These are phyloP conservation scores for Ammodytes marinus DNA, from an alignment of 2,113 vertebrate species.

Conservation along the genomic window DNA sequence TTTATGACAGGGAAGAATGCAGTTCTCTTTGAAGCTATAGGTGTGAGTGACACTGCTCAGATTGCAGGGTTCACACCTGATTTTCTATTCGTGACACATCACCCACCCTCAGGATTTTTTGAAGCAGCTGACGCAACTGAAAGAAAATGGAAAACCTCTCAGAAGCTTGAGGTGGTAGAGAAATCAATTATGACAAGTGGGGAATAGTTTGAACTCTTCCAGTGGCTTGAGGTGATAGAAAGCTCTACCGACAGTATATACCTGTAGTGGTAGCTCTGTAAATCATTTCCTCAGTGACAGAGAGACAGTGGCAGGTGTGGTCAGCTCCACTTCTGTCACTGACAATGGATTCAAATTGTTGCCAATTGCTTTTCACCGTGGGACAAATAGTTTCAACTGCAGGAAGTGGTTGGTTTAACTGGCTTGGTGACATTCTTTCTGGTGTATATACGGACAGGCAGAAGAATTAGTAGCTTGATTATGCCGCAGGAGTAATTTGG, in stretches of 20 bases:
- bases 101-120: constrained; percentile 32
- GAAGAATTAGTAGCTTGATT: not conserved
- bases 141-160: constrained; percentile 45
- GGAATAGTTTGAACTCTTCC: constrained; percentile 28
- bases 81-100: constrained; percentile 41
- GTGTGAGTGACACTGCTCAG: constrained; percentile 7
- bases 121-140: constrained; percentile 58
- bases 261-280: constrained; percentile 14
- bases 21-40: constrained; percentile 9
- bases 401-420: not conserved
- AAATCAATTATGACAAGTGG: constrained; percentile 29
- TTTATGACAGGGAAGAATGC: not conserved
- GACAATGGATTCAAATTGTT: not conserved
- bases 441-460: no score
- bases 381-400: not conserved
- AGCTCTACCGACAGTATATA: not conserved
- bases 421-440: not conserved
- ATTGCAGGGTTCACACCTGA: constrained; percentile 19
- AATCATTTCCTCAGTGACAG: constrained; percentile 7
- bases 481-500: constrained; percentile 13
- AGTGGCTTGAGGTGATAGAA: not conserved
- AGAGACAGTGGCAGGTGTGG: not conserved
- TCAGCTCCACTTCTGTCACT: not conserved
- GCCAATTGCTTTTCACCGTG: not conserved
- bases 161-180: not conserved